Conservation (phyloP, 2,113 vertebrate genomes). For the Tragelaphus buxtoni region DNA sequence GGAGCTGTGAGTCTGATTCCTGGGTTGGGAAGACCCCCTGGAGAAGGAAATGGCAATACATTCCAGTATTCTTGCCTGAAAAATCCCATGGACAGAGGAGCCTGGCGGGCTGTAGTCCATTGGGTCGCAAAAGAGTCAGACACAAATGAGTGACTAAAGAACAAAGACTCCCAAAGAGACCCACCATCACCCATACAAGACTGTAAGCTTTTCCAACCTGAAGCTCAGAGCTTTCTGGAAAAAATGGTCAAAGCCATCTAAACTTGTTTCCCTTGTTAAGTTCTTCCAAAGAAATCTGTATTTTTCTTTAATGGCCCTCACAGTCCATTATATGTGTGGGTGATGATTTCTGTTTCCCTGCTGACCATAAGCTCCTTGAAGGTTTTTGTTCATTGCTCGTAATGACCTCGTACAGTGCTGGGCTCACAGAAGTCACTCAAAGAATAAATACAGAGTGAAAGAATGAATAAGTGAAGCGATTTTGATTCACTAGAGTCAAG, state of each 20-base stretch:
- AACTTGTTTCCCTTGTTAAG: not conserved
- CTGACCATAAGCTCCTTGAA: not conserved
- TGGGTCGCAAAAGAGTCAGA: not conserved
- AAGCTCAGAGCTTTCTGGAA: not conserved
- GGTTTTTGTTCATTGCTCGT: not conserved
- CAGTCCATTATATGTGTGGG: not conserved
- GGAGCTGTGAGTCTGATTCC: not conserved
- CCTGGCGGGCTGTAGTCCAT: not conserved
- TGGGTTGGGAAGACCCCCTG: not conserved
- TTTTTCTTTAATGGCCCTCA: not conserved
- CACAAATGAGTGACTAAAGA: not conserved
- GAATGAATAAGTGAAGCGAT: not conserved
- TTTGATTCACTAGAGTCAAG: not conserved
- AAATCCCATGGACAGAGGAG: not conserved
- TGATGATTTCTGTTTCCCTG: not conserved
- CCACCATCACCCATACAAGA: not conserved
- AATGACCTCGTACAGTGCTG: not conserved
- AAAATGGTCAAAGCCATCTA: not conserved
- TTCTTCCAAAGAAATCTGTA: constrained; percentile 9
- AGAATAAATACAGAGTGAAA: not conserved
- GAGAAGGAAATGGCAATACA: not conserved
- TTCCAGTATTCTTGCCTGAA: not conserved
- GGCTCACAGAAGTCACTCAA: not conserved
- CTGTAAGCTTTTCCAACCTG: not conserved
- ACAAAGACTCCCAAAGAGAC: not conserved